phyloP scores from a whole-genome alignment of 2,113 vertebrate genomes.

The Pseudopodoces humilis region DNA sequence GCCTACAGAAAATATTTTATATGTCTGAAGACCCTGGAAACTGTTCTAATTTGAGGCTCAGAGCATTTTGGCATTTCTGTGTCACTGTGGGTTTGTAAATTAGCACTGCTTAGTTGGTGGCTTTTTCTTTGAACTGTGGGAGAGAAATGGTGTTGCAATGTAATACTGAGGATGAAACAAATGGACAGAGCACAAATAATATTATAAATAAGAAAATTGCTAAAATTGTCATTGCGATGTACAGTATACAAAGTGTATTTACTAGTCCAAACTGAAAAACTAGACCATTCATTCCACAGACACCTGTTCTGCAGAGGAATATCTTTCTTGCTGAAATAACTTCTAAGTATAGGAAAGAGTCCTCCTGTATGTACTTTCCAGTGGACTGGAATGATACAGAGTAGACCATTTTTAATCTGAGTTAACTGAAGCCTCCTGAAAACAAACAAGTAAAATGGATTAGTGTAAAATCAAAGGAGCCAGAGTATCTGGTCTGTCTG shows the following conservation, averaged over 20 bases:
- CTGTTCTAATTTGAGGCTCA: not conserved
- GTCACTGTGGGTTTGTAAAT: not conserved
- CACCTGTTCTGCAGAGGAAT: not conserved
- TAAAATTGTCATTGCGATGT: not conserved
- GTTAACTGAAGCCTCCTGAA: not conserved
- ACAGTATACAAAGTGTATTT: not conserved
- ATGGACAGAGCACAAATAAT: not conserved
- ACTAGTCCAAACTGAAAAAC: not conserved
- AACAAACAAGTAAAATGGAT: not conserved
- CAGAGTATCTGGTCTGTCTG: not conserved
- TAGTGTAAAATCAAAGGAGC: not conserved
- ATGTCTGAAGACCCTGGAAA: conserved; percentile 47
- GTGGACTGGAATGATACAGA: not conserved
- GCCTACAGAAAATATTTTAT: conserved; percentile 59
- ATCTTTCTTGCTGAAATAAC: not conserved
- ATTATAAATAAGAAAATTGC: not conserved
- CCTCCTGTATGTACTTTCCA: not conserved
- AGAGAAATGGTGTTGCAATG: not conserved
- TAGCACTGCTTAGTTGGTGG: not conserved
- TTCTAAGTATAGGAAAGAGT: not conserved
- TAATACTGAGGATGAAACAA: not conserved
- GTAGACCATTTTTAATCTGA: not conserved
- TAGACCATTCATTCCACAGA: not conserved
- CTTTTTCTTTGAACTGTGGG: not conserved
- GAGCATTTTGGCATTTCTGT: not conserved